Conservation (phyloP, 2,888 invertebrate species). For the Meghimatium bilineatum region DNA sequence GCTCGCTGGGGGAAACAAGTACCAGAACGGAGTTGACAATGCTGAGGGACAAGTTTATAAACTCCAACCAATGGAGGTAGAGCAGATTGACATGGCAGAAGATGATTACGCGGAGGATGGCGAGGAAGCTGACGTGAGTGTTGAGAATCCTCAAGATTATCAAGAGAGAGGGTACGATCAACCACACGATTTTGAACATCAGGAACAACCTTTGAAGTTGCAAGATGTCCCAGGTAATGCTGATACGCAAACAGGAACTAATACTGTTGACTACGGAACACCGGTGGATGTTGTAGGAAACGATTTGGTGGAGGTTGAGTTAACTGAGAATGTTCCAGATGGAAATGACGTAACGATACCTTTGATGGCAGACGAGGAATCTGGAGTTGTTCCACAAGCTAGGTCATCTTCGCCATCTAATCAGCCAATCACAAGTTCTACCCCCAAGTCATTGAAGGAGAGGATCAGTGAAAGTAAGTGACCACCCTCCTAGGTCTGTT, state of each 20-base stretch:
- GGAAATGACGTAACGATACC: not conserved
- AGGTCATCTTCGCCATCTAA: not conserved
- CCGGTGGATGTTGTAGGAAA: not conserved
- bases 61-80: not conserved
- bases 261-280: conserved; percentile 7
- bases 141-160: conserved; percentile 19
- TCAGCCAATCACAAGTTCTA: conserved; percentile 17
- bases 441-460: conserved; percentile 39
- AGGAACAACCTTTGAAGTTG: not conserved
- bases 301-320: not conserved
- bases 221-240: not conserved
- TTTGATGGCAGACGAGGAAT: not conserved
- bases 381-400: not conserved
- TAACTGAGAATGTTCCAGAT: not conserved
- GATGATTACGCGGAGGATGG: conserved; percentile 20
- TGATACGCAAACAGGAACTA: not conserved
- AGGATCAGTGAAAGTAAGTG: conserved; percentile 43
- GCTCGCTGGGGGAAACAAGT: not conserved
- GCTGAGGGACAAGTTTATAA: not conserved
- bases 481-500: no score
- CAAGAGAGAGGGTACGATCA: conserved; percentile 19
- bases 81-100: conserved; percentile 22
- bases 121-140: not conserved
- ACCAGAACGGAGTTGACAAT: not conserved
- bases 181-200: not conserved